phyloP scores from a whole-genome alignment of 1,140 invertebrate species.

The Trachymyrmex cornetzi region DNA sequence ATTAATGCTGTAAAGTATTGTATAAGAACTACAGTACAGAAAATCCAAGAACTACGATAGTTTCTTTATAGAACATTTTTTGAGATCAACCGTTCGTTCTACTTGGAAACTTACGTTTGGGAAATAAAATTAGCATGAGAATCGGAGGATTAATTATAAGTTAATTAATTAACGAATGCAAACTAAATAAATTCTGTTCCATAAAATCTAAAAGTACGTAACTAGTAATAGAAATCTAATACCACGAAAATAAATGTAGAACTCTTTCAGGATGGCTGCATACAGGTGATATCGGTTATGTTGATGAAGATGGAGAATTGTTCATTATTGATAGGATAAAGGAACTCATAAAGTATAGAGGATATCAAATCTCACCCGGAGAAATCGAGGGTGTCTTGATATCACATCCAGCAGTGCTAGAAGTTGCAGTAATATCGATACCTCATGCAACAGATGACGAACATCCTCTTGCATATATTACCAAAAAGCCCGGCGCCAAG shows the following conservation, averaged over 20 bases:
- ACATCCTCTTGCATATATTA: slow-evolving; percentile 88
- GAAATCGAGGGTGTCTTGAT: slow-evolving; percentile 88
- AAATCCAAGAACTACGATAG: too few relatives aligned
- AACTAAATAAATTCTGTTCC: not conserved
- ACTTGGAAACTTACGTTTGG: too few relatives aligned
- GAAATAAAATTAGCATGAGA: too few relatives aligned
- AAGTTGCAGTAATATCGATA: slow-evolving; percentile 89
- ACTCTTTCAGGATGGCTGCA: slow-evolving; percentile 87
- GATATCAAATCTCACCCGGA: slow-evolving; percentile 87
- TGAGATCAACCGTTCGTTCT: too few relatives aligned
- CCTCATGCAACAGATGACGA: slow-evolving; percentile 87
- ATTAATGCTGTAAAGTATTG: too few relatives aligned
- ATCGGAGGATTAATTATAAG: not conserved
- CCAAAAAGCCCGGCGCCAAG: slow-evolving; percentile 32
- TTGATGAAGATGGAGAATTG: slow-evolving; percentile 85
- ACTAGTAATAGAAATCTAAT: not conserved
- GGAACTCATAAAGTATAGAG: slow-evolving; percentile 89
- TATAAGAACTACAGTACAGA: too few relatives aligned
- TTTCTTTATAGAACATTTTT: too few relatives aligned
- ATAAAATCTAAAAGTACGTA: not conserved
- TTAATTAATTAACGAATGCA: not conserved
- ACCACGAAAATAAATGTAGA: slow-evolving; percentile 81
- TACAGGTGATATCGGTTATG: slow-evolving; percentile 88
- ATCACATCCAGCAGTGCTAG: slow-evolving; percentile 87
- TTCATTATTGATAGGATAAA: slow-evolving; percentile 88